phyloP scores from a whole-genome alignment of 2,888 invertebrate species.

The Pilophorus perplexus region DNA sequence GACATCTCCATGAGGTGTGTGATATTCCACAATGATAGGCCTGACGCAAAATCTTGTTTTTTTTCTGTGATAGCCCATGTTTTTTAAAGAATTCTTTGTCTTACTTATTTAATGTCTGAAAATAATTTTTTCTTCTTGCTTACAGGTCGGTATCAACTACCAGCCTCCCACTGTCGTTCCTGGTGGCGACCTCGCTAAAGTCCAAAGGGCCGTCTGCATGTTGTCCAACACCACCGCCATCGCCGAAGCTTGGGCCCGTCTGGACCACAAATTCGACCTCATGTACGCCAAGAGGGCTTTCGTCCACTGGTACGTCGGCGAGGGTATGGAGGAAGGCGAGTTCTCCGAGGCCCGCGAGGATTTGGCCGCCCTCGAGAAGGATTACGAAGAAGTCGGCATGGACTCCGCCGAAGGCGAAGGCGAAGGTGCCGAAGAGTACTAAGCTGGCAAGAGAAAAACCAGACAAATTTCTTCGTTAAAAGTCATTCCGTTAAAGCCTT shows the following conservation, averaged over 20 bases:
- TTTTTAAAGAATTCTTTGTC: no score
- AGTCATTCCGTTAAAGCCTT: no score
- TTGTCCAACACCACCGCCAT: constrained; percentile 89
- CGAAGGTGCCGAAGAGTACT: constrained; percentile 55
- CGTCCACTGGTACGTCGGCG: constrained; percentile 79
- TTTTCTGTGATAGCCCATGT: no score
- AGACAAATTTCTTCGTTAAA: no score
- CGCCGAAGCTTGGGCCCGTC: constrained; percentile 65
- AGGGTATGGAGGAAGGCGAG: constrained; percentile 82
- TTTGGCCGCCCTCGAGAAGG: constrained; percentile 78
- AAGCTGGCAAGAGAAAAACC: no score
- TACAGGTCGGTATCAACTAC: constrained; percentile 49
- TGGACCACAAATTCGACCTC: constrained; percentile 66
- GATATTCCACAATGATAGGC: no score
- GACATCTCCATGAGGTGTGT: no score
- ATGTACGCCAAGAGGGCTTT: constrained; percentile 68
- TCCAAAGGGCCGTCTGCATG: constrained; percentile 96
- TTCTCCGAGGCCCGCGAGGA: constrained; percentile 79
- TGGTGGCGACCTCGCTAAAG: constrained; percentile 90
- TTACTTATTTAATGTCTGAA: not conserved
- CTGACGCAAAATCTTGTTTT: no score
- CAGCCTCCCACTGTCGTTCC: constrained; percentile 81
- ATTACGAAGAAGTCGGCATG: constrained; percentile 73
- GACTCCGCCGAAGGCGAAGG: constrained; percentile 65
- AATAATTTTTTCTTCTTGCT: constrained; percentile 1